A percentile compares a stretch with the other conserved stretches of the same genome.
Conservation (phyloP, 2,797 vertebrate genomes). For the Gadopsis bispinosus region DNA sequence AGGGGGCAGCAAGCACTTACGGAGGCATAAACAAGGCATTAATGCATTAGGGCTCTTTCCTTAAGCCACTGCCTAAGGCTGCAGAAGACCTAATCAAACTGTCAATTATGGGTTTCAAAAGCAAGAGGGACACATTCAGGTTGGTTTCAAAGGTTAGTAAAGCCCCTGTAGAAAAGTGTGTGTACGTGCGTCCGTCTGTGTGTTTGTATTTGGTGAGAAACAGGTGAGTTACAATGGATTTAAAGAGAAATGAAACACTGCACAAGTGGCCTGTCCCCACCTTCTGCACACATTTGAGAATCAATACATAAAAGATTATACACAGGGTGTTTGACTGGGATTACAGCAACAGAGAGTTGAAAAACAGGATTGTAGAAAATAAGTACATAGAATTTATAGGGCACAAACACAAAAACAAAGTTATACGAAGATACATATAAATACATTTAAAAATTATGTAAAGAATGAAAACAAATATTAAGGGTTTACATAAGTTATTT, state of each 20-base stretch:
- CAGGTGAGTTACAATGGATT: slow-evolving; percentile 9
- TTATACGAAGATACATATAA: too few relatives aligned
- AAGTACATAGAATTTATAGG: neutral
- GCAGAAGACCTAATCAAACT: slow-evolving; percentile 76
- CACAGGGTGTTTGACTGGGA: neutral
- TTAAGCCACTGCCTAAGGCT: slow-evolving; percentile 63
- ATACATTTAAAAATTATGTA: neutral
- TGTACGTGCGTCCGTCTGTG: neutral
- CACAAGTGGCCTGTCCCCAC: neutral
- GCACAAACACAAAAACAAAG: neutral
- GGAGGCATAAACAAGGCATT: slow-evolving; percentile 55
- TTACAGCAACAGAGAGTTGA: neutral
- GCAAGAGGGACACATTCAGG: slow-evolving; percentile 64
- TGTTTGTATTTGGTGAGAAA: slow-evolving; percentile 19
- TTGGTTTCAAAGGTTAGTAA: slow-evolving; percentile 76
- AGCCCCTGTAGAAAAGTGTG: slow-evolving; percentile 34
- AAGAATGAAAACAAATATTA: neutral
- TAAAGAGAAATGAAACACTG: slow-evolving; percentile 1
- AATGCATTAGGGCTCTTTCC: slow-evolving; percentile 53
- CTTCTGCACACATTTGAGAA: slow-evolving; percentile 9
- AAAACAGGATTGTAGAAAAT: neutral
- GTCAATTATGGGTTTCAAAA: slow-evolving; percentile 73
- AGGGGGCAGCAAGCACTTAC: neutral
- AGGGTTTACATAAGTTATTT: neutral
- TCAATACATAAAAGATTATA: neutral